A percentile compares a stretch with the other conserved stretches of the same genome.
These are phyloP conservation scores for Acanthis flammea DNA, from an alignment of 2,797 vertebrate genomes.

Conservation along the genomic window DNA sequence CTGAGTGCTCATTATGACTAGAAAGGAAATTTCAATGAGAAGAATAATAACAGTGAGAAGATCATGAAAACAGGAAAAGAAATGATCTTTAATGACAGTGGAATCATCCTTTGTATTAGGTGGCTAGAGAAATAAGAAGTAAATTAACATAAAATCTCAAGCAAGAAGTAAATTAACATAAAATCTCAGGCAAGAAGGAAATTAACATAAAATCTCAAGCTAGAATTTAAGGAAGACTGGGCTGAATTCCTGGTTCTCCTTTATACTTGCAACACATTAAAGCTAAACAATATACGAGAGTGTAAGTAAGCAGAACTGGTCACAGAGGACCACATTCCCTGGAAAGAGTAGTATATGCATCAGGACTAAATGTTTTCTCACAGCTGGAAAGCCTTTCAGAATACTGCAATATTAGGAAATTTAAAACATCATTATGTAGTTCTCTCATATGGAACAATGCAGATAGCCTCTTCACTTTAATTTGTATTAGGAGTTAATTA, in stretches of 20 bases:
- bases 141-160: not conserved
- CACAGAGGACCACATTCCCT: not conserved
- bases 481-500: not conserved
- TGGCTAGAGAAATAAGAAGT: slow-evolving; percentile 13
- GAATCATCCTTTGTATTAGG: not conserved
- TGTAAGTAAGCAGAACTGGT: not conserved
- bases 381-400: not conserved
- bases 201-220: not conserved
- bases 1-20: slow-evolving; percentile 4
- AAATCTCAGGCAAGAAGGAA: too few species aligned
- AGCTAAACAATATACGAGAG: not conserved
- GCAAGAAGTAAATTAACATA: too few species aligned
- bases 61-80: slow-evolving; percentile 10
- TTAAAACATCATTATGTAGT: not conserved
- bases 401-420: not conserved
- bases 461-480: not conserved
- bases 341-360: not conserved
- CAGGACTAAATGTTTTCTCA: not conserved
- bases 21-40: slow-evolving; percentile 5
- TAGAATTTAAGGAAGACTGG: not conserved
- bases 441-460: not conserved
- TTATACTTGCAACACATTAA: not conserved
- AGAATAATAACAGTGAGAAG: not conserved
- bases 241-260: not conserved
- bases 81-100: not conserved